These are phyloP conservation scores for Enteromius treurensis DNA, from an alignment of 2,797 vertebrate species.

Conservation along the genomic window DNA sequence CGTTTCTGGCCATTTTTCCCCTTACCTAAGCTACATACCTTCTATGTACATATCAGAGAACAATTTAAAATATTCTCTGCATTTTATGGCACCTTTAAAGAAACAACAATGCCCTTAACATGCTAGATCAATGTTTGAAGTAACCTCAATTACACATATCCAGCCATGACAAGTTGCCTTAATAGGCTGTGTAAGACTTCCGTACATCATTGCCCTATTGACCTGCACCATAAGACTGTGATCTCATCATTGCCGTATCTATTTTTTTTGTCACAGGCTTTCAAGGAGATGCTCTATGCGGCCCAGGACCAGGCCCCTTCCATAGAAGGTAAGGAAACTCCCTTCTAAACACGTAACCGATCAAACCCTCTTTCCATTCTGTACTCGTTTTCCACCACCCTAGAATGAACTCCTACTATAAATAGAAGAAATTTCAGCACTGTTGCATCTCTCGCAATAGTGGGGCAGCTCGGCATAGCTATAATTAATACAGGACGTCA, in stretches of 20 bases:
- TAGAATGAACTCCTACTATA: slow-evolving; percentile 73
- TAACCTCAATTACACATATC: slow-evolving; percentile 1
- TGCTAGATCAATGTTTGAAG: neutral
- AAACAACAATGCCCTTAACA: neutral
- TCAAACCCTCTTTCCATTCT: slow-evolving; percentile 1
- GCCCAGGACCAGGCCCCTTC: slow-evolving; percentile 98
- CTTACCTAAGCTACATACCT: too few species aligned
- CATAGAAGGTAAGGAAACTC: slow-evolving; percentile 90
- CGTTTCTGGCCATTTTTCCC: too few species aligned
- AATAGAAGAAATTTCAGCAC: slow-evolving; percentile 71
- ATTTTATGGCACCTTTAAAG: neutral
- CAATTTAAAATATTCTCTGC: too few species aligned
- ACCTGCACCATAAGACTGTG: too few species aligned
- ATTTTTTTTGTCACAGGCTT: slow-evolving; percentile 80
- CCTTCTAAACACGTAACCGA: slow-evolving; percentile 30
- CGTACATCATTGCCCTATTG: neutral
- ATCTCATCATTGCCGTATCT: slow-evolving; percentile 33
- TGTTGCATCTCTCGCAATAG: slow-evolving; percentile 54
- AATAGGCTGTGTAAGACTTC: slow-evolving; percentile 9
- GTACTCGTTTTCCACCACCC: slow-evolving; percentile 63
- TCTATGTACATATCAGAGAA: too few species aligned
- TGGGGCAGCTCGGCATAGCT: slow-evolving; percentile 49
- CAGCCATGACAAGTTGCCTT: neutral
- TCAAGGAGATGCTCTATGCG: slow-evolving; percentile 98
- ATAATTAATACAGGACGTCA: slow-evolving; percentile 68